phyloP scores from a whole-genome alignment of 1,140 invertebrate genomes.

The Papilio aristodemus region DNA sequence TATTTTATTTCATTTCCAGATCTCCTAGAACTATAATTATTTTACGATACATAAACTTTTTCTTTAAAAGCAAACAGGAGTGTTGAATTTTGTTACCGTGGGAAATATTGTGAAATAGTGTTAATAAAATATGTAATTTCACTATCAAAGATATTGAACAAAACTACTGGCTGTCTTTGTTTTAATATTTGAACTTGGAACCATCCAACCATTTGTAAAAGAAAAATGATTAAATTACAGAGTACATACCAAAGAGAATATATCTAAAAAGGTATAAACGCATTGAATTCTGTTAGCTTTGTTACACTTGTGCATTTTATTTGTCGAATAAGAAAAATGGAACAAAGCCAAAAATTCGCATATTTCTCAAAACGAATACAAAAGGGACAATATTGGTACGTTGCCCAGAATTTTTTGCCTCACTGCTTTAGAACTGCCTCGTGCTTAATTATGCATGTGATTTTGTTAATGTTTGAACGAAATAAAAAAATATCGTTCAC shows the following conservation, averaged over 20 bases:
- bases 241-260: background rate
- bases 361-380: constrained; percentile 28
- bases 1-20: too few relatives aligned
- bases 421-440: constrained; percentile 21
- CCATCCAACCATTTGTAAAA: background rate
- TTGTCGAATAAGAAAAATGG: constrained; percentile 28
- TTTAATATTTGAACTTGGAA: too few relatives aligned
- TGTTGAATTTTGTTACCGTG: too few relatives aligned
- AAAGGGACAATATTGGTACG: constrained; percentile 29
- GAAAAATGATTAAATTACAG: background rate
- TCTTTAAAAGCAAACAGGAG: too few relatives aligned
- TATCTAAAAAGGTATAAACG: background rate
- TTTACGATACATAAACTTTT: too few relatives aligned
- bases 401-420: constrained; percentile 30
- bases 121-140: too few relatives aligned
- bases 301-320: constrained; percentile 1
- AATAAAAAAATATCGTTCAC: constrained; percentile 4
- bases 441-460: constrained; percentile 29
- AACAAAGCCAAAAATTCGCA: constrained; percentile 31
- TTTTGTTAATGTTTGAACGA: constrained; percentile 14
- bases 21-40: too few relatives aligned
- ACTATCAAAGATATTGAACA: too few relatives aligned
- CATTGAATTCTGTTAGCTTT: constrained; percentile 20
- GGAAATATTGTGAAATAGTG: too few relatives aligned
- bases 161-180: too few relatives aligned